Base-by-base conservation (phyloP, 2,888 invertebrate species). In the Himalopsyche tibetana region DNA sequence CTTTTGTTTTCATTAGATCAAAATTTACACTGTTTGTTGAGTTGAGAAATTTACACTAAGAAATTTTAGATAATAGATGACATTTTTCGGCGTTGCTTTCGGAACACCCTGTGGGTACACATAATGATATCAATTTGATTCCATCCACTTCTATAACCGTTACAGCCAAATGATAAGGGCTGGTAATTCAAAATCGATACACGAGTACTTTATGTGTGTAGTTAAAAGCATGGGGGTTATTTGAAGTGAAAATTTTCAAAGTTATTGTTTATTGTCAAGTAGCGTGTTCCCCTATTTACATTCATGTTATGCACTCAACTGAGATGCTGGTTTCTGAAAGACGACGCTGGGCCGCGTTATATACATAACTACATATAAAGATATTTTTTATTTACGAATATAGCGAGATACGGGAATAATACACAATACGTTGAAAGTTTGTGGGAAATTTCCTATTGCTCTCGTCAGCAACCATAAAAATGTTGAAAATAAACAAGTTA, bases 181-280 rank as follows among this genome's bases (percentile, higher is more conserved):
- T 63, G 63, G 19, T 63, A 63, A 63, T 63, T 63, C 63, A 63
- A 63, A 63, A 63, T 63, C 63, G 63, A 63, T 63, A 63, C 28
- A 28, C n/a, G 28, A 63, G n/a, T 28, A 63, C 19, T 63, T 63
- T 63, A 11, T 63, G 15, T 19, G 63, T 63, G 63, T 28, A 63
- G 63, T 63, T 63, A 63, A 63, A 63, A 63, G n/a, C 63, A 63
- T 63, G 63, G 63, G 63, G 63, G 63, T 63, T 63, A 63, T 63
- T 63, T 63, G 63, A 63, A 63, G 63, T 63, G 63, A 63, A 63
- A 19, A 63, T 63, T n/a, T 63, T 63, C 63, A 28, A 63, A 63
- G 63, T 63, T 63, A 63, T 63, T 63, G 63, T 63, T 63, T 63
- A 63, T 19, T 28, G 63, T 63, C 63, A 63, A 63, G 63, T 63